Conservation (phyloP, 2,113 vertebrate genomes). For the Daphoenositta chrysoptera region DNA sequence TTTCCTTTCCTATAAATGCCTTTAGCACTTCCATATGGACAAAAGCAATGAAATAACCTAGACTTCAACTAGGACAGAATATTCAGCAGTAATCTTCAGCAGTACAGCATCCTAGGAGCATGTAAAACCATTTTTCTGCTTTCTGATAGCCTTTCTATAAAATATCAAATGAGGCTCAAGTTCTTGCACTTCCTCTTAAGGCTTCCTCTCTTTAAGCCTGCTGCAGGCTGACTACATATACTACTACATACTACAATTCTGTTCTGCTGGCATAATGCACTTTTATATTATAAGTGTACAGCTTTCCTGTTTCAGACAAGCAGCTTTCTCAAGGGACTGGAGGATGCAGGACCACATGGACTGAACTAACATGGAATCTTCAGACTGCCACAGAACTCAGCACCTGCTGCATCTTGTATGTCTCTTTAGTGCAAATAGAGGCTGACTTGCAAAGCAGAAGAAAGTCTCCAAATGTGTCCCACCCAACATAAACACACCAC, state of each 20-base stretch:
- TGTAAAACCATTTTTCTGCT: background rate
- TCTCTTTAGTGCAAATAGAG: background rate
- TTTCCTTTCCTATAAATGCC: background rate
- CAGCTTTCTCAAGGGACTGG: background rate
- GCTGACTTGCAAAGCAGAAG: background rate
- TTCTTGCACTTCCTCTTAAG: background rate
- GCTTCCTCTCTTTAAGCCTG: background rate
- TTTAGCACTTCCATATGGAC: background rate
- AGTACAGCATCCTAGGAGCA: background rate
- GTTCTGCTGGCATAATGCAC: background rate
- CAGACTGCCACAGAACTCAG: background rate
- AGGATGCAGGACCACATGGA: background rate
- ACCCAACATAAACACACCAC: background rate
- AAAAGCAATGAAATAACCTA: background rate
- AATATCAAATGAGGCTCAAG: background rate
- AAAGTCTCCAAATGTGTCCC: background rate
- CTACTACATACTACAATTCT: too few species aligned
- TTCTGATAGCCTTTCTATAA: background rate
- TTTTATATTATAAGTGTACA: background rate
- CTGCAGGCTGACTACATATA: background rate
- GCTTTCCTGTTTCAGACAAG: background rate
- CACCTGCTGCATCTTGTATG: background rate
- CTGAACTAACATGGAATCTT: background rate
- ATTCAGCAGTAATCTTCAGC: background rate
- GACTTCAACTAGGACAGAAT: background rate